Percentiles rank a stretch among this genome's conserved stretches.
These are phyloP conservation scores for Mastomys natalensis DNA, from an alignment of 2,113 vertebrate genomes.

Conservation along the genomic window DNA sequence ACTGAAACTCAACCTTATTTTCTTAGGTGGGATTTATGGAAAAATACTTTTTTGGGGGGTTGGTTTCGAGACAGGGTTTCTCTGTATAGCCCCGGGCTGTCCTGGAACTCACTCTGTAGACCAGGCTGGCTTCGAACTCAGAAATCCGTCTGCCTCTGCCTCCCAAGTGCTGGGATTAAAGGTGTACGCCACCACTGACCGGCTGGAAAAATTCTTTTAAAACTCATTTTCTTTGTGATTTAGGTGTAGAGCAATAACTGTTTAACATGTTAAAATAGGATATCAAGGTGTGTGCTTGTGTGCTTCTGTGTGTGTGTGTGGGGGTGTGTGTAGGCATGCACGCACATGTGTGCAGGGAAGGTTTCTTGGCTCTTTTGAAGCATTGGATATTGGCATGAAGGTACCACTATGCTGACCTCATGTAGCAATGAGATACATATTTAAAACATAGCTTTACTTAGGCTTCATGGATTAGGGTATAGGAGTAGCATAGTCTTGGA, in stretches of 20 bases:
- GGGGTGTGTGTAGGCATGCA: no score
- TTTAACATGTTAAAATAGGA: background rate
- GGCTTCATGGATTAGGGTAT: background rate
- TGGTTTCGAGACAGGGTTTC: no score
- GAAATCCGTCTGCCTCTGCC: no score
- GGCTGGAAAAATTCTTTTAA: no score
- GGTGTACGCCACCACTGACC: no score
- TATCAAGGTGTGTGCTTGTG: background rate
- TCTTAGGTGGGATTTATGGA: background rate
- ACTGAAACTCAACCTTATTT: background rate
- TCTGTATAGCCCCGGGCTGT: no score
- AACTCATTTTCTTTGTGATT: background rate
- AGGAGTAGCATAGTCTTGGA: background rate
- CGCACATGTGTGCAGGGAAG: background rate
- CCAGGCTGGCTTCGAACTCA: no score
- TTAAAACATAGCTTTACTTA: background rate
- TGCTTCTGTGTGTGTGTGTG: background rate
- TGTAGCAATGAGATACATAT: background rate
- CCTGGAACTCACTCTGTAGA: no score
- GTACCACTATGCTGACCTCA: background rate
- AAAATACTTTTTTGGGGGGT: background rate
- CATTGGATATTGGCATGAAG: background rate
- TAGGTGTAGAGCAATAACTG: background rate
- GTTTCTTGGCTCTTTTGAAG: conserved; percentile 12
- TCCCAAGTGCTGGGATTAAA: no score